Evolutionary conservation across 64 coral and sea anemone genomes (phyloP), one percentile per base, ranked within the genome.

Genomic region (Platygyra sinensis): DNA sequence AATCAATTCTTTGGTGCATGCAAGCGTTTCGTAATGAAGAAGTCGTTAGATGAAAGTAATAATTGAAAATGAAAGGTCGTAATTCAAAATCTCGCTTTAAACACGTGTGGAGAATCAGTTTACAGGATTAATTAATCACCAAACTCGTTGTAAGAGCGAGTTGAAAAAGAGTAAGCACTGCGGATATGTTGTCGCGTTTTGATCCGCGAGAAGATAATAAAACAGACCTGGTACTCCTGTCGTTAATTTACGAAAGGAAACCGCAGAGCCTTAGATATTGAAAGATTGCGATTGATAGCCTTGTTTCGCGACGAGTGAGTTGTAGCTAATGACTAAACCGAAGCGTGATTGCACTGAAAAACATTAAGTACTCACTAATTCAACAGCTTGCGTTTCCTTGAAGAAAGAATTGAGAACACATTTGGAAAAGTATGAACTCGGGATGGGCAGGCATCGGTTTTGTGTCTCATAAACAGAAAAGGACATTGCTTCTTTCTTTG

Each of bases 71-170:
- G 13, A 80, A 59, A 62, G 18, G 38, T 12, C 22, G 12, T 36
- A 69, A 65, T 32, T 15, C 80, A 11, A 85, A 85, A 72, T 49
- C 22, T 42, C 32, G 38, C 15, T 22, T 71, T 5, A 28, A 25
- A 85, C 62, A 85, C 81, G 81, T 85, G 81, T 85, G 63, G 71
- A 25, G 81, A 85, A 85, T 31, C 20, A 71, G 62, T 85, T 85
- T 85, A 85, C 81, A 67, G 50, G 81, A 85, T 85, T 85, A 85
- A 85, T 85, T 85, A 85, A 85, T 71, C 81, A 19, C 38, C 39
- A 50, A 71, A 51, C 24, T 85, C 62, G 22, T 85, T 85, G 32
- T 22, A 27, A 64, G 39, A 50, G 67, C 15, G 63, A 72, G 51
- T 71, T 11, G 33, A 67, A 69, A 38, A 85, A 64, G 67, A 28